Evolutionary conservation across 2,797 vertebrate species (phyloP), one percentile per base, ranked within the genome.

Genomic region (Glyptemys insculpta): DNA sequence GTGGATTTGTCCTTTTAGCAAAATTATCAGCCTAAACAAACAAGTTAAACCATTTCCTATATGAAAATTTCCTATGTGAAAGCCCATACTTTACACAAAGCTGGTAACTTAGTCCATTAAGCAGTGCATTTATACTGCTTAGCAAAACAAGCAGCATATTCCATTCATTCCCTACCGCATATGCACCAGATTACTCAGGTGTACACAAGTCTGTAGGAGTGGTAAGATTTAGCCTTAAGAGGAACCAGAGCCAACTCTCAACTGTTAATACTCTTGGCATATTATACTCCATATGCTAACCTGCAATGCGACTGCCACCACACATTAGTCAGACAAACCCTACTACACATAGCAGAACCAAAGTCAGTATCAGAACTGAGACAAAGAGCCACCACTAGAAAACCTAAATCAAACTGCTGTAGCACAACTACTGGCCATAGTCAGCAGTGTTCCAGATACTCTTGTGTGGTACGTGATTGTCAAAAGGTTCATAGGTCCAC

Each of bases 281-380:
- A 62, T 16, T 34, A 62, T 34, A 57, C 62, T 31, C 1, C 84
- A 37, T 5, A 81, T 2, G 8, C 5, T 1, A 86, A 92, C 65
- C 0, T 0, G 7, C 1, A 0, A 21, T 62, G 12, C 6, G 12
- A 62, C 59, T 62, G 59, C 31, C 8, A 4, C 19, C 81, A 6
- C 3, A 31, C 59, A 31, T 15, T 62, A 85, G 54, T 2, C 21
- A 27, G 85, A 80, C 65, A 83, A 49, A 4, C 3, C 74, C 80
- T 1, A 1, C 59, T 0, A 21, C n/a, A 50, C 25, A 81, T n/a
- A 82, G 79, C 29, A 62, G 29, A 62, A 62, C 59, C 59, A 62
- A 12, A 57, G 31, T 86, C 79, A 79, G 86, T 89, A 76, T 23
- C 50, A 47, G n/a, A 74, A 65, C 8, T 62, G 47, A 52, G 88